phyloP scores from a whole-genome alignment of 2,113 vertebrate species.

The Puffinus mauretanicus region DNA sequence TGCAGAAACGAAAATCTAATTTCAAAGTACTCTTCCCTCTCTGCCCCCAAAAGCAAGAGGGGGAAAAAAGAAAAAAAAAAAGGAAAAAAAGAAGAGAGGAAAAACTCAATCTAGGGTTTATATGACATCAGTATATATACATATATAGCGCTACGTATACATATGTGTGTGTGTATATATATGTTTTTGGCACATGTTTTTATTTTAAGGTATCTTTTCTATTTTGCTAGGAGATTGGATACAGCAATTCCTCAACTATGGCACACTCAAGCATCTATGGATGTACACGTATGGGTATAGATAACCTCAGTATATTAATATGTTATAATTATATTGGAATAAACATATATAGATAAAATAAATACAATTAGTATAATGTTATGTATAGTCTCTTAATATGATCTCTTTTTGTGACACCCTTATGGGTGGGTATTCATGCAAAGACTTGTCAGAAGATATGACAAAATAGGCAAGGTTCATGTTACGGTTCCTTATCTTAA shows the following conservation, averaged over 20 bases:
- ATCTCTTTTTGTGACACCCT: not conserved
- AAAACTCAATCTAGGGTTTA: not conserved
- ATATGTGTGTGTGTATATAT: not conserved
- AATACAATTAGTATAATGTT: not conserved
- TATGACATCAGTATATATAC: not conserved
- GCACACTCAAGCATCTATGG: not conserved
- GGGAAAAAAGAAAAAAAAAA: too few species aligned
- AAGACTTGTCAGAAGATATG: not conserved
- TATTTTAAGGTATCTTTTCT: not conserved
- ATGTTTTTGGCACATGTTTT: not conserved
- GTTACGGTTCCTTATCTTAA: not conserved
- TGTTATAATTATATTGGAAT: not conserved
- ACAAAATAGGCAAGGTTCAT: not conserved
- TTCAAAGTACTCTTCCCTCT: not conserved
- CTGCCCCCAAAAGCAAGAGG: not conserved
- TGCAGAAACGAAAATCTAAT: not conserved
- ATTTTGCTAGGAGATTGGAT: not conserved
- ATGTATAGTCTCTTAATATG: not conserved
- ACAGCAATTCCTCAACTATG: not conserved
- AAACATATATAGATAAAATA: not conserved
- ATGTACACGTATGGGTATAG: not conserved
- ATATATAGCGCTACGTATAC: not conserved
- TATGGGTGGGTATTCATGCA: not conserved
- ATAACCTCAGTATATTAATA: not conserved
- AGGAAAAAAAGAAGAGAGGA: not conserved